Evolutionary conservation across 2,888 invertebrate species (phyloP).

Genomic region (Chesias legatella): DNA sequence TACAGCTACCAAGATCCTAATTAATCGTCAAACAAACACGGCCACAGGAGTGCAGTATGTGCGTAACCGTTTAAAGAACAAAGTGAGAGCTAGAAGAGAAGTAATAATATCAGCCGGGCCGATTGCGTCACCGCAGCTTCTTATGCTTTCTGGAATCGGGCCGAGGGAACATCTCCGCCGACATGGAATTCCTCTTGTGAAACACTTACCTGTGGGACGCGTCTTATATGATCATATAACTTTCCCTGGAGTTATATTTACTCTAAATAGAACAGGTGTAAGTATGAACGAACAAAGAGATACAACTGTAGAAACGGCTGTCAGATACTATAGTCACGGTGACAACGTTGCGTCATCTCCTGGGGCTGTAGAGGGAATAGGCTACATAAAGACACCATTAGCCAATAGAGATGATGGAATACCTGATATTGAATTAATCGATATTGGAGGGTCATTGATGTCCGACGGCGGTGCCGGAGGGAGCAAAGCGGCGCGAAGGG

Average conservation of each 20-base stretch:
- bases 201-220: constrained; percentile 82
- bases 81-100: constrained; percentile 81
- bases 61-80: constrained; percentile 55
- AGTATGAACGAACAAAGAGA: constrained; percentile 46
- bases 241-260: constrained; percentile 85
- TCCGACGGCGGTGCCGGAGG: constrained; percentile 60
- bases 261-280: constrained; percentile 57
- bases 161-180: constrained; percentile 79
- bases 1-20: constrained; percentile 77
- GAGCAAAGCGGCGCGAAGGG: constrained; percentile 56
- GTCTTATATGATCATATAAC: constrained; percentile 83
- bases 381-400: constrained; percentile 81
- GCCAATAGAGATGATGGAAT: constrained; percentile 69
- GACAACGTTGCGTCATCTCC: constrained; percentile 72
- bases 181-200: constrained; percentile 76
- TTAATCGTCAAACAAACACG: constrained; percentile 63
- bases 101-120: constrained; percentile 88
- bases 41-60: constrained; percentile 80
- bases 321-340: constrained; percentile 51
- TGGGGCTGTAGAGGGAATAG: constrained; percentile 83
- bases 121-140: constrained; percentile 89
- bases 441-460: constrained; percentile 74
- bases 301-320: constrained; percentile 34
- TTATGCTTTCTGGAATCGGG: constrained; percentile 89
- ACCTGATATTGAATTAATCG: constrained; percentile 86